Percentiles rank a stretch among this genome's conserved stretches.
These are phyloP conservation scores for Limenitis camilla DNA, from an alignment of 2,888 invertebrate genomes.

Conservation along the genomic window DNA sequence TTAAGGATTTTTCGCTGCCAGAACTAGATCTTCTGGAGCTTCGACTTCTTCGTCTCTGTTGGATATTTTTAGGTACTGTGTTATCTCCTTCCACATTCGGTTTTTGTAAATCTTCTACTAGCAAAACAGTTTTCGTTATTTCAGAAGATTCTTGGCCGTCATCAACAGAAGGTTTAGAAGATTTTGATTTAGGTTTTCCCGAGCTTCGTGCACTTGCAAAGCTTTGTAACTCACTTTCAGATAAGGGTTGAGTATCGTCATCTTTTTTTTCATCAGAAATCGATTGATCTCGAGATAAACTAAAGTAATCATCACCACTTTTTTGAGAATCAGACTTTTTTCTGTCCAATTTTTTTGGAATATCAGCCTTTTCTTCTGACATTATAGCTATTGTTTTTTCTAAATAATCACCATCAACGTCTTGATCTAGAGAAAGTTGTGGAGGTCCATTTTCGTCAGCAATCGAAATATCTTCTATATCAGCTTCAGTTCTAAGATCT, in stretches of 20 bases:
- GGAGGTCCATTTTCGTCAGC: conserved; percentile 79
- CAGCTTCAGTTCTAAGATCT: conserved; percentile 89
- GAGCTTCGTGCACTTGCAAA: conserved; percentile 80
- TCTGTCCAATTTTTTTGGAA: conserved; percentile 75
- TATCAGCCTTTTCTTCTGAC: conserved; percentile 70
- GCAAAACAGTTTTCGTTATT: conserved; percentile 41
- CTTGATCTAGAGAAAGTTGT: conserved; percentile 67
- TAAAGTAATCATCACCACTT: conserved; percentile 78
- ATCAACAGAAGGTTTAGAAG: conserved; percentile 45
- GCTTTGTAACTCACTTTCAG: conserved; percentile 78
- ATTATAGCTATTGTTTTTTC: conserved; percentile 62
- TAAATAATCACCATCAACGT: conserved; percentile 71
- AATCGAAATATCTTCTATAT: conserved; percentile 88
- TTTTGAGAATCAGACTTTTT: conserved; percentile 78
- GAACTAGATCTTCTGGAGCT: conserved; percentile 61
- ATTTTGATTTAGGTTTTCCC: conserved; percentile 57
- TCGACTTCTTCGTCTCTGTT: conserved; percentile 58
- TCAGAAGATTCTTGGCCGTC: conserved; percentile 51
- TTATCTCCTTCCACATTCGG: conserved; percentile 28
- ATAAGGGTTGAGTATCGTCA: conserved; percentile 72
- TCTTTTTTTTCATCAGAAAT: conserved; percentile 75
- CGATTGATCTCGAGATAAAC: conserved; percentile 76
- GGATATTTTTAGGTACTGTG: conserved; percentile 36
- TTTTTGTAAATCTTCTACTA: conserved; percentile 46
- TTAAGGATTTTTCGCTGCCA: conserved; percentile 66